Percentiles rank a stretch among this genome's conserved stretches.
phyloP scores from a whole-genome alignment of 2,797 vertebrate species.

The Philypnodon macrostomus region DNA sequence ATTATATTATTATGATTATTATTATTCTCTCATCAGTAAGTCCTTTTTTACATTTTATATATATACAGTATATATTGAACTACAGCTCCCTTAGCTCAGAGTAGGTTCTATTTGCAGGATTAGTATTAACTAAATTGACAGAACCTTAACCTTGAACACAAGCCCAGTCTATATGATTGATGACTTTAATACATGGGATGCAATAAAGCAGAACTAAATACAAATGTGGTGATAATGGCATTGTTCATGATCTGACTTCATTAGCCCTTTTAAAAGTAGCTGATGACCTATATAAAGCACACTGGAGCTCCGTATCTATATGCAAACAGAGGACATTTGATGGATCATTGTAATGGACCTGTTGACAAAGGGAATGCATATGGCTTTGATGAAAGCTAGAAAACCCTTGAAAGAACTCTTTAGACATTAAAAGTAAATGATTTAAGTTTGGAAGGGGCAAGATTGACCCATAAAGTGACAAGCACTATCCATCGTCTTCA shows the following conservation, averaged over 20 bases:
- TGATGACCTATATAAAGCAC: slow-evolving; percentile 30
- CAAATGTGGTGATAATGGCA: slow-evolving; percentile 35
- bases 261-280: slow-evolving; percentile 32
- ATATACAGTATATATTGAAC: too few species aligned
- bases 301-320: background rate
- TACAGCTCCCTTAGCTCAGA: background rate
- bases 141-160: slow-evolving; percentile 37
- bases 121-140: slow-evolving; percentile 34
- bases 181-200: slow-evolving; percentile 57
- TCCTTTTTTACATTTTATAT: too few species aligned
- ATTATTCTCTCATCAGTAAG: too few species aligned
- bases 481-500: background rate
- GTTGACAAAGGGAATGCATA: background rate
- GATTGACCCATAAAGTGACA: background rate
- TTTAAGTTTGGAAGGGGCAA: background rate
- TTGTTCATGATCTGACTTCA: slow-evolving; percentile 47
- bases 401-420: background rate
- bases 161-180: slow-evolving; percentile 43
- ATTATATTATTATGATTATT: too few species aligned
- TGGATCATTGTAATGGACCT: background rate
- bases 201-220: slow-evolving; percentile 61
- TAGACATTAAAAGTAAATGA: background rate
- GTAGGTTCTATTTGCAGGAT: background rate
- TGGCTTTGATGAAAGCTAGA: background rate
- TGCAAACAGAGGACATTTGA: background rate